Percentiles rank a stretch among this genome's conserved stretches.
Conservation (phyloP, 37 sponge, comb jelly and placozoan species). For the Aphrocallistes beatrix region DNA sequence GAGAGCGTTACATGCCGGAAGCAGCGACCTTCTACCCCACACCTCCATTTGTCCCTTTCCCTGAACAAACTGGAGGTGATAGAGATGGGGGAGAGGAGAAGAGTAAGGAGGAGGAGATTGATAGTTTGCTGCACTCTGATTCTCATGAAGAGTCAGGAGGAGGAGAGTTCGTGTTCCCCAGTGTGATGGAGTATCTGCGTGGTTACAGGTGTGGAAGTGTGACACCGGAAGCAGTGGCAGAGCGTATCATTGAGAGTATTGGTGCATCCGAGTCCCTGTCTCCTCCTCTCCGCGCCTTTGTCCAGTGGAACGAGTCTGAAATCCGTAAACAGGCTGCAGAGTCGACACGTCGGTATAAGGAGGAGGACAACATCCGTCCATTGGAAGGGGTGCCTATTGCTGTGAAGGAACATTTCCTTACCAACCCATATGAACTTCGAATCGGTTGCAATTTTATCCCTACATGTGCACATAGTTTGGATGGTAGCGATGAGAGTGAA, state of each 20-base stretch:
- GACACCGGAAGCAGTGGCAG: neutral
- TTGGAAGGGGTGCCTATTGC: conserved; percentile 81
- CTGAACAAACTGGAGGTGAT: neutral
- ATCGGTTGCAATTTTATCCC: conserved; percentile 38
- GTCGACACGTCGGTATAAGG: conserved; percentile 61
- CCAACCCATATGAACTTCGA: conserved; percentile 40
- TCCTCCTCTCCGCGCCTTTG: conserved; percentile 58
- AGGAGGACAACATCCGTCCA: conserved; percentile 49
- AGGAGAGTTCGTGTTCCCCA: neutral
- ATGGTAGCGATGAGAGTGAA: conserved; percentile 30
- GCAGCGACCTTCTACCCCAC: conserved; percentile 32
- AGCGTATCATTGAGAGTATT: conserved; percentile 36
- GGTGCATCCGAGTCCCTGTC: conserved; percentile 24
- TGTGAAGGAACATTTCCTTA: conserved; percentile 60
- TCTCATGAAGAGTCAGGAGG: neutral
- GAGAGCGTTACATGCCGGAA: conserved; percentile 42
- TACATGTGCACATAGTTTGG: neutral
- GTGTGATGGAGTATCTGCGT: neutral
- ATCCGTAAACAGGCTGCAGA: conserved; percentile 55
- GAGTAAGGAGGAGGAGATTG: neutral
- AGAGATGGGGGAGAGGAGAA: too few relatives aligned
- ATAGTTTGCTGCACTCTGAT: neutral
- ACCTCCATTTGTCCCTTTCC: conserved; percentile 14
- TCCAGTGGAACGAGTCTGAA: conserved; percentile 27
- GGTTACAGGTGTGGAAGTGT: neutral